These are phyloP conservation scores for Xestobium rufovillosum DNA, from an alignment of 2,888 invertebrate genomes.

Conservation along the genomic window DNA sequence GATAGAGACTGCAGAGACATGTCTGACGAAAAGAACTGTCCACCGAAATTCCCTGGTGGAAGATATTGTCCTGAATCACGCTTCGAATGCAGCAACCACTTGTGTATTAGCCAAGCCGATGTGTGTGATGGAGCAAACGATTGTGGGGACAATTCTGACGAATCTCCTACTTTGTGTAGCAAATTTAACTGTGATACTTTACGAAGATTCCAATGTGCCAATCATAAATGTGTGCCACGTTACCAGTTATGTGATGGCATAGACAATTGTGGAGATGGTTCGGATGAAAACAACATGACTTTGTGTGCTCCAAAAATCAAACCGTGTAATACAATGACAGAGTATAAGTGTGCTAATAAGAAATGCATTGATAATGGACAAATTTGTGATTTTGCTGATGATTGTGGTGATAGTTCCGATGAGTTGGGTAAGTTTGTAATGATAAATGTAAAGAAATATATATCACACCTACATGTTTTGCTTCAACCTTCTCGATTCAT, in stretches of 20 bases:
- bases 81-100: conserved; percentile 87
- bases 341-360: conserved; percentile 84
- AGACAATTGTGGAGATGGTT: conserved; percentile 91
- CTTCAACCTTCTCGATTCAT: too few relatives aligned
- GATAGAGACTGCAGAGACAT: conserved; percentile 83
- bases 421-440: conserved; percentile 66
- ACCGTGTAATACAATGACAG: conserved; percentile 67
- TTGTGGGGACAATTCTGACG: conserved; percentile 88
- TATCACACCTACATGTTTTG: too few relatives aligned
- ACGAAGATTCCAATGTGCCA: conserved; percentile 81
- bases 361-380: conserved; percentile 72
- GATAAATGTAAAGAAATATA: too few relatives aligned
- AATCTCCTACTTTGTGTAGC: conserved; percentile 69
- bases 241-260: conserved; percentile 86
- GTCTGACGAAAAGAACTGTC: conserved; percentile 85
- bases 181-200: conserved; percentile 80
- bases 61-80: conserved; percentile 81
- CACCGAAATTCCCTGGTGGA: conserved; percentile 80
- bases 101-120: conserved; percentile 85
- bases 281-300: conserved; percentile 93
- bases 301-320: conserved; percentile 69
- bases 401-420: conserved; percentile 86
- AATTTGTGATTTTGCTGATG: conserved; percentile 83
- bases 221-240: conserved; percentile 77
- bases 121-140: conserved; percentile 91